Evolutionary conservation across 1,140 invertebrate species (phyloP).

Genomic region (Lordiphosa mommai): DNA sequence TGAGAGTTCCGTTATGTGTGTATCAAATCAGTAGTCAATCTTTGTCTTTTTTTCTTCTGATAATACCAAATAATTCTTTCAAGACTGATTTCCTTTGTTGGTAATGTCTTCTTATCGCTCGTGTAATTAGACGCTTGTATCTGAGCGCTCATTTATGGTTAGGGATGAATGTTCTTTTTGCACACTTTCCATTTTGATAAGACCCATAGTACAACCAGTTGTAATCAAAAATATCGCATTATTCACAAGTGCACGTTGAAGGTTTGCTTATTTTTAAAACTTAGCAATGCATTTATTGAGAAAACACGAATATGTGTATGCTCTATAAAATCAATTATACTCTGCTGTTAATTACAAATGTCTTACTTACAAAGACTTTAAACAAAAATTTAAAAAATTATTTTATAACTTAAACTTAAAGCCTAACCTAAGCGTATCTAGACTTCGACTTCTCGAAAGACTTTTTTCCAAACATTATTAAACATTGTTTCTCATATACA

Average conservation of each 20-base stretch:
- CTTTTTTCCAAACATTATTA: no score
- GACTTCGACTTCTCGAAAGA: no score
- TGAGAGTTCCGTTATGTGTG: slow-evolving; percentile 7
- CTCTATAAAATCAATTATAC: no score
- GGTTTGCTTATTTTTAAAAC: neutral
- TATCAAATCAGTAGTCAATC: slow-evolving; percentile 60
- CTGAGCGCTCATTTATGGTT: slow-evolving; percentile 5
- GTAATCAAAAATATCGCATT: slow-evolving; percentile 22
- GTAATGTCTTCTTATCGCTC: slow-evolving; percentile 26
- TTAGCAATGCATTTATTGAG: no score
- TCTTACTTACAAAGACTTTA: no score
- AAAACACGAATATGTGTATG: no score
- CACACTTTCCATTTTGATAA: slow-evolving; percentile 11
- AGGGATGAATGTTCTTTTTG: neutral
- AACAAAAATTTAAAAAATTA: no score
- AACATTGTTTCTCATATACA: neutral
- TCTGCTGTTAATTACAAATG: no score
- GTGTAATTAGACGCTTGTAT: slow-evolving; percentile 45
- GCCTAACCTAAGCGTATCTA: no score
- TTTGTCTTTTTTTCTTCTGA: slow-evolving; percentile 30
- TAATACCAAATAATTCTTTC: slow-evolving; percentile 64
- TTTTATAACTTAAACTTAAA: no score
- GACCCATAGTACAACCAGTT: slow-evolving; percentile 2
- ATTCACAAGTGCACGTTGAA: slow-evolving; percentile 17
- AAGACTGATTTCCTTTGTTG: slow-evolving; percentile 24